Percentiles rank a stretch among this genome's conserved stretches.
These are phyloP conservation scores for Pseudonaja textilis DNA, from an alignment of 2,113 vertebrate genomes.

Conservation along the genomic window DNA sequence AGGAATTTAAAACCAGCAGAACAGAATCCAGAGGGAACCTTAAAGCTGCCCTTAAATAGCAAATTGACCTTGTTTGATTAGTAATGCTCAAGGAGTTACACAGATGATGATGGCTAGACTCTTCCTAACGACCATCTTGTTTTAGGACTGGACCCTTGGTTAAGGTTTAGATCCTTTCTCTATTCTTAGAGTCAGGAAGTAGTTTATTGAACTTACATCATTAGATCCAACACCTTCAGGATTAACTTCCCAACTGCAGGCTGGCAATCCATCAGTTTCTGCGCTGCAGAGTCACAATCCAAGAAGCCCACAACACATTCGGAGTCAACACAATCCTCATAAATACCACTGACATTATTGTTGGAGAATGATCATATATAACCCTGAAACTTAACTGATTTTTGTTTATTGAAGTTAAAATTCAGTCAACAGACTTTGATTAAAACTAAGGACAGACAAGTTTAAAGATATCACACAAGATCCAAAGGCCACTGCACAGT, in stretches of 20 bases:
- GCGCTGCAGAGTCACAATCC: neutral
- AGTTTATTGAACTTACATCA: neutral
- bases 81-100: neutral
- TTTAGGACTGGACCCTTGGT: neutral
- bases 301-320: neutral
- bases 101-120: neutral
- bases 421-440: neutral
- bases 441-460: neutral
- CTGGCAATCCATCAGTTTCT: neutral
- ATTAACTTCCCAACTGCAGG: neutral
- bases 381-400: neutral
- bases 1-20: neutral
- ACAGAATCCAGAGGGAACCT: neutral
- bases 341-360: neutral
- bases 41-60: neutral
- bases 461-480: neutral
- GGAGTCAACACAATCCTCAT: neutral
- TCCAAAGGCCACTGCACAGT: neutral
- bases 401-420: neutral
- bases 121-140: neutral
- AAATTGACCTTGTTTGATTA: neutral
- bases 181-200: neutral
- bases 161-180: neutral
- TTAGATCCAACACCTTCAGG: neutral
- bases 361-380: neutral